Percentiles rank a stretch among this genome's conserved stretches.
Conservation (phyloP, 1,140 invertebrate genomes). For the Elymnias hypermnestra region DNA sequence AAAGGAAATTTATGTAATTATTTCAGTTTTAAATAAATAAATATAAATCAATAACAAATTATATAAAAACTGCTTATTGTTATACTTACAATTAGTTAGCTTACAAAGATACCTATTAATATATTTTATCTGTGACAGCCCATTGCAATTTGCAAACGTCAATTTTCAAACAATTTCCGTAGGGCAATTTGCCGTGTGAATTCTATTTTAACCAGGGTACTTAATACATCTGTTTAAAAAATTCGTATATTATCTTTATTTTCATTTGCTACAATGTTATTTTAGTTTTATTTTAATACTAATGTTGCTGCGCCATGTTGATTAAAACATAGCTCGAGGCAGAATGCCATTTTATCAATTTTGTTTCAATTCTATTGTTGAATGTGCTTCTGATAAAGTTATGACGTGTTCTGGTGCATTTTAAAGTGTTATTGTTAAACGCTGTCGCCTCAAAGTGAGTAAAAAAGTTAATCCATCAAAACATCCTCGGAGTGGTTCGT, state of each 20-base stretch:
- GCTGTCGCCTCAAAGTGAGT: conserved; percentile 20
- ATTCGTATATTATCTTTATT: conserved; percentile 4
- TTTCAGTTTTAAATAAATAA: too few relatives aligned
- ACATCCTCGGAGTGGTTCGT: not conserved
- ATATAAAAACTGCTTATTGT: too few relatives aligned
- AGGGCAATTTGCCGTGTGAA: conserved; percentile 22
- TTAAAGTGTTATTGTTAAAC: conserved; percentile 17
- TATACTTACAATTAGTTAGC: too few relatives aligned
- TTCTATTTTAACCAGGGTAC: too few relatives aligned
- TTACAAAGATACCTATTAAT: too few relatives aligned
- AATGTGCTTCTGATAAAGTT: conserved; percentile 23
- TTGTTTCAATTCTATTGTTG: conserved; percentile 26
- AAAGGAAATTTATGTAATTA: too few relatives aligned
- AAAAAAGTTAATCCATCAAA: not conserved
- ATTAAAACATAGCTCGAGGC: conserved; percentile 23
- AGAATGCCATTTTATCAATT: conserved; percentile 20
- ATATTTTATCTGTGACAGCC: too few relatives aligned
- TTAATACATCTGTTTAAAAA: too few relatives aligned
- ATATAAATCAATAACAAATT: too few relatives aligned
- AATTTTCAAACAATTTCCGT: conserved; percentile 33
- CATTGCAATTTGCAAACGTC: too few relatives aligned
- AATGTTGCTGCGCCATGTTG: conserved; percentile 13
- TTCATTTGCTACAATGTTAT: conserved; percentile 6
- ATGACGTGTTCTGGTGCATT: conserved; percentile 37
- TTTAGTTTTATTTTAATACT: conserved; percentile 8